Evolutionary conservation across 1,140 invertebrate species (phyloP), one percentile per base, ranked within the genome.

Genomic region (Cherax destructor): DNA sequence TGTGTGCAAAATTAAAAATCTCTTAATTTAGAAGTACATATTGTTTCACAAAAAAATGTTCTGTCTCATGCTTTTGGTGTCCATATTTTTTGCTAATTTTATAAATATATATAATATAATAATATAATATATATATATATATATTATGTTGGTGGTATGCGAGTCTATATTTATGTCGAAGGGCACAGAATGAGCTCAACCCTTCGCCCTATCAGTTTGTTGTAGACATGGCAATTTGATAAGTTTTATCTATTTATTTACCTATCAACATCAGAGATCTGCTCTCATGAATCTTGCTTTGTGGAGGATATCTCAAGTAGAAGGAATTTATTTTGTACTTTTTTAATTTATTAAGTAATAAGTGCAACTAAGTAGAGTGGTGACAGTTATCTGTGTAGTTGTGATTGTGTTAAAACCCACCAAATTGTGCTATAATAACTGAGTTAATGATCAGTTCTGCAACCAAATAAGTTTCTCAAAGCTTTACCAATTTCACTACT

Each of bases 41-140:
- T 91, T 91, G 85, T 86, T 91, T 86, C 84, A 91, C 77, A 87
- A 91, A 92, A 41, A 79, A 87, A 81, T 88, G 72, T 92, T 56
- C 83, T 92, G 86, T 92, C 91, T 92, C 81, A 92, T 92, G 91
- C 91, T 92, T 92, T 92, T 92, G 91, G 83, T 92, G 91, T 92
- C 91, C 85, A 92, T 92, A 92, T 88, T 92, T 92, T 92, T 92
- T 92, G 86, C 80, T 88, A 88, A 89, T 89, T 89, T 90, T 92
- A 92, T 92, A 92, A 89, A 92, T 92, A 92, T 92, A 92, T 92
- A 92, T 84, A 84, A 88, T 85, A 89, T 85, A 85, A 92, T 92
- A 92, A 81, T 59, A 88, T 89, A 86, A 92, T 92, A 92, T 69
- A 69, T 41, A 41, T 74, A 74, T 74, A 74, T 74, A 74, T 74